These are phyloP conservation scores for Phrynocephalus vlangalii DNA, from an alignment of 2,797 vertebrate species.

Conservation along the genomic window DNA sequence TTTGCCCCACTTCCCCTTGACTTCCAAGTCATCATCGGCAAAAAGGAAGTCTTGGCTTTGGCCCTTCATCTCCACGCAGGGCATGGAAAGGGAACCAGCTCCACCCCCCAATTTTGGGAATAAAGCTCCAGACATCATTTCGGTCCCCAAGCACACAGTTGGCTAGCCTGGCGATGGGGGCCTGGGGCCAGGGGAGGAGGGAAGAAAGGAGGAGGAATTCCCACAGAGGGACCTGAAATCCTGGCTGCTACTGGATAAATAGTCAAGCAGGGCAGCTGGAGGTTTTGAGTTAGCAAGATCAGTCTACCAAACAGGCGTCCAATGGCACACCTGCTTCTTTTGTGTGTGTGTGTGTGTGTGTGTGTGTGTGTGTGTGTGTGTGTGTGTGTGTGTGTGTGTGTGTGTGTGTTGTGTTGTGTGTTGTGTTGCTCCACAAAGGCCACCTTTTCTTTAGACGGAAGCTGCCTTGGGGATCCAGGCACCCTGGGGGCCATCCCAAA, in stretches of 20 bases:
- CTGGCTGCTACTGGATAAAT: neutral
- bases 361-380: no score
- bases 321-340: no score
- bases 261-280: neutral
- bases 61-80: neutral
- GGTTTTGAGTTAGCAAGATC: neutral
- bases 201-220: neutral
- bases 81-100: neutral
- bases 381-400: no score
- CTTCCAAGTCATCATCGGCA: neutral
- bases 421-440: no score
- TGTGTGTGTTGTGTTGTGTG: no score
- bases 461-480: no score
- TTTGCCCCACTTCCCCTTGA: neutral
- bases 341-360: no score
- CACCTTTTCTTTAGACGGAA: no score
- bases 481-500: no score
- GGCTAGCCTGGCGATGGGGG: no score
- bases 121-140: no score
- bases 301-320: neutral
- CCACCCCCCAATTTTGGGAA: neutral
- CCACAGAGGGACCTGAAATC: neutral
- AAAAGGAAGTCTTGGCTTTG: neutral
- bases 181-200: neutral
- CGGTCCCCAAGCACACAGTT: neutral